Evolutionary conservation across 35 echinoderm and acorn worm genomes (phyloP), one percentile per base, ranked within the genome.

Genomic region (Heliocidaris tuberculata): DNA sequence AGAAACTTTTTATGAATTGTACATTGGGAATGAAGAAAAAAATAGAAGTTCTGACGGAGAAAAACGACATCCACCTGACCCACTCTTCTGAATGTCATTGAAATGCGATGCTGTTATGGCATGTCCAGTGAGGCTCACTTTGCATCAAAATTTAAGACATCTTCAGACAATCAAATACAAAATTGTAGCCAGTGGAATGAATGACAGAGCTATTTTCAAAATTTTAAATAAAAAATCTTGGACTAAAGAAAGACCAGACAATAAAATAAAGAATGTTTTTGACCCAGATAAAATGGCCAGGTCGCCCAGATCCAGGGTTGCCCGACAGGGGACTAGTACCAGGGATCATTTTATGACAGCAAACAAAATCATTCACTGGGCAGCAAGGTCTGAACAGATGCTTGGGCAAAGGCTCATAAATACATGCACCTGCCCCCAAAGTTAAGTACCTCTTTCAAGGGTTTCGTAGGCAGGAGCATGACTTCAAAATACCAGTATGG

Each of bases 371-470:
- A 78, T 78, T 78, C 65, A 27, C 65, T 78, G 6, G 21, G 15
- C 27, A 78, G 65, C 27, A 78, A 78, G 65, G 65, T 27, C 27
- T 78, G 65, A 78, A 24, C 65, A 78, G 65, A 78, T 78, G 65
- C 65, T 7, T 24, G 3, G 27, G 15, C 27, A 78, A 21, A 78
- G 10, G 65, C 65, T 24, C 65, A 78, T 78, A 78, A 78, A 78
- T 78, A 78, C 65, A 27, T n/a, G 65, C 65, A 78, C 65, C 65
- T 78, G 65, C 27, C 65, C 65, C 65, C 2, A n/a, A 24, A 24
- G 60, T 70, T 70, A 78, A 78, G 65, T 78, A 78, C 65, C 65
- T 78, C 65, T 78, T 78, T 78, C 65, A 78, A 78, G 65, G 27
- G 65, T 78, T n/a, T 78, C 21, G 27, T n/a, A 78, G 27, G 65